Evolutionary conservation across 2,113 vertebrate genomes (phyloP).

Genomic region (Lepus timidus): DNA sequence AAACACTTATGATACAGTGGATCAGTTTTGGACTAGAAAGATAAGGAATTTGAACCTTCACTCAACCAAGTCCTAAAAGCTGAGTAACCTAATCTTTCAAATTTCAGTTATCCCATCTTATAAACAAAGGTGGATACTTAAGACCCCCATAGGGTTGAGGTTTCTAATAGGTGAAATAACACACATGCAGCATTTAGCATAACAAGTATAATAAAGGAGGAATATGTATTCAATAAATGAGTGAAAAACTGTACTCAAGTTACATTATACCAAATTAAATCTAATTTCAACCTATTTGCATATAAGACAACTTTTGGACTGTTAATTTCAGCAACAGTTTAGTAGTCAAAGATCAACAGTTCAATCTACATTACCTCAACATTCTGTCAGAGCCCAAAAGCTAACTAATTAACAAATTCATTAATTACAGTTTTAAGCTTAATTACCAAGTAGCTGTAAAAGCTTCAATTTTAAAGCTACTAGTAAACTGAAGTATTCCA

Average conservation of each 20-base stretch:
- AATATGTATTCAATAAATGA: slow-evolving; percentile 53
- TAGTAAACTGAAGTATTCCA: slow-evolving; percentile 39
- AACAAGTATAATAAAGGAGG: not conserved
- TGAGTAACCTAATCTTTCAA: slow-evolving; percentile 21
- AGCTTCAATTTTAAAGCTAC: slow-evolving; percentile 23
- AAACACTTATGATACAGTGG: not conserved
- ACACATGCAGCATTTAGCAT: not conserved
- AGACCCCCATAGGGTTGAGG: not conserved
- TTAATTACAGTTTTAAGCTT: slow-evolving; percentile 10
- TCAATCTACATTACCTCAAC: slow-evolving; percentile 47
- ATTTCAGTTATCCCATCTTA: slow-evolving; percentile 34
- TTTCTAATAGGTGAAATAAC: slow-evolving; percentile 34
- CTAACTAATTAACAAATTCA: slow-evolving; percentile 38
- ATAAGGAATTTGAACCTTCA: not conserved
- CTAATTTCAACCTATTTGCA: not conserved
- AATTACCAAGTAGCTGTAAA: slow-evolving; percentile 45
- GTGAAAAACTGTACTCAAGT: not conserved
- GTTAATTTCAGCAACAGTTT: not conserved
- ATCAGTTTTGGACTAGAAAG: not conserved
- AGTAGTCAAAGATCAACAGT: slow-evolving; percentile 20
- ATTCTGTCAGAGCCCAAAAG: slow-evolving; percentile 47
- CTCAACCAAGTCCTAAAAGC: not conserved
- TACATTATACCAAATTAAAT: slow-evolving; percentile 17
- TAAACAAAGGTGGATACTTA: not conserved
- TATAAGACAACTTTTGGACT: slow-evolving; percentile 37